Evolutionary conservation across 2,113 vertebrate genomes (phyloP), one percentile per base, ranked within the genome.

Genomic region (Nothocercus julius): DNA sequence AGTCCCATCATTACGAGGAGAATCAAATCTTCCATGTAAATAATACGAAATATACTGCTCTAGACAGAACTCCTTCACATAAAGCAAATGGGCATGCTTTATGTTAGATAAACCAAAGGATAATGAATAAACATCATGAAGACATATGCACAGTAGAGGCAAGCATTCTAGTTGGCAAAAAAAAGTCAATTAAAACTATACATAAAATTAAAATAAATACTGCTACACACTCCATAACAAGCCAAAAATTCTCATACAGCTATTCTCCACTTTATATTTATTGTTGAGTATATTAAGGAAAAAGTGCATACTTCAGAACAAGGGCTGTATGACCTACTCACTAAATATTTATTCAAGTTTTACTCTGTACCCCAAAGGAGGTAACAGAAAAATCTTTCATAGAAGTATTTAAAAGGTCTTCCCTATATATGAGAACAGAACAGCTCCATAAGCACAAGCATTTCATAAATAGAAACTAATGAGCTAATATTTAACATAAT

Each of bases 401-500:
- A 54, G 45, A 27, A 68, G 13, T 77, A 54, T 45, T 54, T 68
- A 11, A 80, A 90, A 87, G 27, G 32, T 16, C 13, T 8, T 49
- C 74, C 22, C 75, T 53, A 56, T 0, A 89, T 36, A 58, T 1
- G 6, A 87, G 40, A 63, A 56, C 40, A 5, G 53, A 83, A 87
- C 89, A 62, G 47, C 19, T 90, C 62, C 64, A 84, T 28, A 59
- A 58, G 30, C 19, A 73, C 30, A 80, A 79, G 21, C 44, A 80
- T 80, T 79, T 42, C n/a, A 77, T n/a, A 72, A 90, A 90, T 2
- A 90, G 36, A 82, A 91, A 86, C n/a, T 86, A 79, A 92, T 78
- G 34, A 94, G 38, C 58, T 69, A 63, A 61, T 95, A 67, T 73
- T 91, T 78, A 89, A 87, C 30, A 74, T 85, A 40, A 89, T 53